These are phyloP conservation scores for Pocillopora grandis DNA, from an alignment of 92 coral and sea anemone genomes.

Conservation along the genomic window DNA sequence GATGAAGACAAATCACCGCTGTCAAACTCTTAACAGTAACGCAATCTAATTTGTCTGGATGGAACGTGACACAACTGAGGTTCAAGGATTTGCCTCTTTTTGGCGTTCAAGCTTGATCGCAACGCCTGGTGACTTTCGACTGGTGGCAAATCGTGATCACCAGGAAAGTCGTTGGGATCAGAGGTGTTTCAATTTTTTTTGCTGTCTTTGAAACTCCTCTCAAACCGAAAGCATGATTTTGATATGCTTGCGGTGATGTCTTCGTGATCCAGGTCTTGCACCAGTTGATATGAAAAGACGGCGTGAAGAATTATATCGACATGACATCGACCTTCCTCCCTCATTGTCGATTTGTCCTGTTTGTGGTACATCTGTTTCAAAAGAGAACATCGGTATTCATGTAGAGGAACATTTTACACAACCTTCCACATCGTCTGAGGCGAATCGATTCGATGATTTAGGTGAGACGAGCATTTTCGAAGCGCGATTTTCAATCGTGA, in stretches of 20 bases:
- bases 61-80: not conserved
- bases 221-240: constrained; percentile 31
- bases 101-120: constrained; percentile 24
- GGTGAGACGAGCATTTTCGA: constrained; percentile 47
- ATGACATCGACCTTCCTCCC: constrained; percentile 73
- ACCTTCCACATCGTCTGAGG: constrained; percentile 70
- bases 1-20: too few species aligned
- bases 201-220: not conserved
- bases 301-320: constrained; percentile 71
- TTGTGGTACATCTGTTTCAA: constrained; percentile 82
- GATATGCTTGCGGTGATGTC: constrained; percentile 36
- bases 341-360: constrained; percentile 92
- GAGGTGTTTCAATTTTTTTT: not conserved
- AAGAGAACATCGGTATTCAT: constrained; percentile 80
- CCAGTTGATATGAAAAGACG: constrained; percentile 77
- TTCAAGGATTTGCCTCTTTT: constrained; percentile 22
- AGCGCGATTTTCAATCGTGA: not conserved
- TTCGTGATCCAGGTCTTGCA: constrained; percentile 3
- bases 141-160: constrained; percentile 27
- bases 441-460: constrained; percentile 59
- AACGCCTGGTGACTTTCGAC: constrained; percentile 50
- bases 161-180: constrained; percentile 20
- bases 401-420: constrained; percentile 90
- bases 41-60: constrained; percentile 2
- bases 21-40: not conserved